phyloP scores from a whole-genome alignment of 2,113 vertebrate species.

The Channa argus region DNA sequence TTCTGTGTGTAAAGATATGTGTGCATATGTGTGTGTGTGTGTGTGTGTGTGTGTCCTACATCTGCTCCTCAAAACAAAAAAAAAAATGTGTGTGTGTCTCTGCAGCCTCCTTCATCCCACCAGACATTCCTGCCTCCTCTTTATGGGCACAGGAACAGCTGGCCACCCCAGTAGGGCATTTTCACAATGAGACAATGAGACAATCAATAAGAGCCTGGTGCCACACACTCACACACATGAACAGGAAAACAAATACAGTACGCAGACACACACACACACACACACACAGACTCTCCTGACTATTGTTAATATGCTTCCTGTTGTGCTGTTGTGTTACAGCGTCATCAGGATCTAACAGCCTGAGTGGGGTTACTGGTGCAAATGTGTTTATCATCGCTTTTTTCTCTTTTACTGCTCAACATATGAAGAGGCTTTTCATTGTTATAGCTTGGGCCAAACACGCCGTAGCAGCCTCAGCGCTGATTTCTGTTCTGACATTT shows the following conservation, averaged over 20 bases:
- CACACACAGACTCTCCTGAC: slow-evolving; percentile 42
- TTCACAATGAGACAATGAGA: slow-evolving; percentile 80
- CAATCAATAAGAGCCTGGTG: slow-evolving; percentile 68
- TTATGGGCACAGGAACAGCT: slow-evolving; percentile 80
- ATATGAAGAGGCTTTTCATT: slow-evolving; percentile 37
- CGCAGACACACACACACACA: slow-evolving; percentile 11
- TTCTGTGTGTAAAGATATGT: background rate
- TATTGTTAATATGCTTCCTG: slow-evolving; percentile 57
- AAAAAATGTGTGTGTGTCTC: slow-evolving; percentile 48
- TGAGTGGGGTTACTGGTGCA: slow-evolving; percentile 28
- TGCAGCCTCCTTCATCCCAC: slow-evolving; percentile 75
- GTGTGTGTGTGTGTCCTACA: slow-evolving; percentile 62
- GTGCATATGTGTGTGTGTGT: slow-evolving; percentile 24
- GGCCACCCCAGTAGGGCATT: slow-evolving; percentile 80
- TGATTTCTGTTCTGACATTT: slow-evolving; percentile 18
- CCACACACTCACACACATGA: slow-evolving; percentile 40
- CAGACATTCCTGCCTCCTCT: slow-evolving; percentile 77
- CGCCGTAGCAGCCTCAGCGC: background rate
- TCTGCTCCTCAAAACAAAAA: slow-evolving; percentile 57
- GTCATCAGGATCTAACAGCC: slow-evolving; percentile 61
- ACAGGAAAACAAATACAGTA: too few relatives aligned
- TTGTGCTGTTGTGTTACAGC: slow-evolving; percentile 60
- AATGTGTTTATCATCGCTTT: slow-evolving; percentile 32
- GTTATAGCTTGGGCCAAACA: slow-evolving; percentile 9
- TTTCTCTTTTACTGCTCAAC: slow-evolving; percentile 38